phyloP scores from a whole-genome alignment of 2,797 vertebrate genomes.

The Chelonia mydas region DNA sequence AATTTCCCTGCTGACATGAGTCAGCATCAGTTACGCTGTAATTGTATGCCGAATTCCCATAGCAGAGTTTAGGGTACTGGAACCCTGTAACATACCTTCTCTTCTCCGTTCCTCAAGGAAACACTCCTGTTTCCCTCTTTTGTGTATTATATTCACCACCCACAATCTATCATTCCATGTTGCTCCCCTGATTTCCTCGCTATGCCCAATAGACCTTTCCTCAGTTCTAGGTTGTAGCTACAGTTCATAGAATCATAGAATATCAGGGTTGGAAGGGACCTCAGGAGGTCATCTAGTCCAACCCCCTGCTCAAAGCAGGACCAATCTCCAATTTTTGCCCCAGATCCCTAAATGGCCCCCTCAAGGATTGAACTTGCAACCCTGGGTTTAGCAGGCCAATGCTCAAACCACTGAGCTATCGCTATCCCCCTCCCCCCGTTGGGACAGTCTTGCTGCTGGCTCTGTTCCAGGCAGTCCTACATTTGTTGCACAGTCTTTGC shows the following conservation, averaged over 20 bases:
- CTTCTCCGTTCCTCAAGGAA: not conserved
- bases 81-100: not conserved
- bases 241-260: too few relatives aligned
- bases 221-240: not conserved
- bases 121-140: not conserved
- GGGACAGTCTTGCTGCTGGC: not conserved
- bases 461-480: not conserved
- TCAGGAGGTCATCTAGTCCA: too few relatives aligned
- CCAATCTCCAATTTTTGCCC: too few relatives aligned
- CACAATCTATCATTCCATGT: not conserved
- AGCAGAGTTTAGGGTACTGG: not conserved
- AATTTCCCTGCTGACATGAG: too few relatives aligned
- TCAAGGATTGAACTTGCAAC: too few relatives aligned
- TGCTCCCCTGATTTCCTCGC: not conserved
- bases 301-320: too few relatives aligned
- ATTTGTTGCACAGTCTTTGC: not conserved
- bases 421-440: too few relatives aligned
- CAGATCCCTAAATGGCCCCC: too few relatives aligned
- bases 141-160: not conserved
- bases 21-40: too few relatives aligned
- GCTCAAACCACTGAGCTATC: too few relatives aligned
- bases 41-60: not conserved
- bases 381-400: too few relatives aligned
- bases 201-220: not conserved
- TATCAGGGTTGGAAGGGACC: too few relatives aligned